Evolutionary conservation across 2,113 vertebrate species (phyloP), one percentile per base, ranked within the genome.

Genomic region (Melanerpes formicivorus): DNA sequence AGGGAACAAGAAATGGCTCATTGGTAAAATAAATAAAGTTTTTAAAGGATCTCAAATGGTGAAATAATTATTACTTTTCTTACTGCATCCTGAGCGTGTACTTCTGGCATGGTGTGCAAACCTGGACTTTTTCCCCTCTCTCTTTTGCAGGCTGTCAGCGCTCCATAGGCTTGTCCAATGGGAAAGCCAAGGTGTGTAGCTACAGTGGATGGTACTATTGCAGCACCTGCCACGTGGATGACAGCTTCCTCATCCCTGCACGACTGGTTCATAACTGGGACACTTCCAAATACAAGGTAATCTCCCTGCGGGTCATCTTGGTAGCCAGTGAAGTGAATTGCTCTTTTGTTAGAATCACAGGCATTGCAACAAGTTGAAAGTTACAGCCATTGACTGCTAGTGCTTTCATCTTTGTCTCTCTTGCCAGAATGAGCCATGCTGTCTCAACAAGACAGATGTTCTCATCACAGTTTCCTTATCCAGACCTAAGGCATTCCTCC

Each of bases 131-230:
- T 78, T 72, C 48, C 29, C 29, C 69, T 79, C 52, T 74, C 81
- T 90, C 48, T 95, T 75, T 42, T 74, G 52, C 87, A 99, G 99
- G 99, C n/a, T 99, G 99, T 90, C 99, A 99, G 91, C 97, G 98
- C 76, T 97, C 98, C 22, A 98, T 99, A 50, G 99, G 99, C 30
- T 96, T 99, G 66, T 98, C 98, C 93, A 97, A 97, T 46, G 99
- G 98, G 75, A 99, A 98, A 89, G 99, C 99, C 80, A 99, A 99
- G 93, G 99, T 99, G 21, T 99, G 99, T 95, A 98, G 95, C 96
- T 99, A 99, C 96, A 99, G 99, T n/a, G 99, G 99, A 71, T 99
- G 99, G 99, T 99, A 99, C 93, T 99, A 99, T 97, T 99, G 99
- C 96, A 97, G 98, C 93, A 97, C 93, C 90, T 99, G 99, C 97